These are phyloP conservation scores for Ecliptopera silaceata DNA, from an alignment of 2,888 invertebrate genomes.

Conservation along the genomic window DNA sequence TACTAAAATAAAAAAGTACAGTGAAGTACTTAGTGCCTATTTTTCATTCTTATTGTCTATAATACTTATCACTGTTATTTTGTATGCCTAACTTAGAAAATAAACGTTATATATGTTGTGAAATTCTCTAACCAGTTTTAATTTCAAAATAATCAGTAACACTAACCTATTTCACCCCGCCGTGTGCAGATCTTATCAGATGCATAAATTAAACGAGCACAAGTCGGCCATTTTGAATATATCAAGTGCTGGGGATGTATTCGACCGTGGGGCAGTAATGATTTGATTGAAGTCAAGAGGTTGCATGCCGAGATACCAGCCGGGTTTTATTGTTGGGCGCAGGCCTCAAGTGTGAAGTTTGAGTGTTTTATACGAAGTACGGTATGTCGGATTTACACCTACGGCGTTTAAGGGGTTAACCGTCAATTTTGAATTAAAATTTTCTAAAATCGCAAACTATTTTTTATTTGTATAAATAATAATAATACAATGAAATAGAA, in stretches of 20 bases:
- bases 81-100: too few species aligned
- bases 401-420: conserved; percentile 74
- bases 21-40: too few species aligned
- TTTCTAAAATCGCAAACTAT: neutral
- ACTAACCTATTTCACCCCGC: conserved; percentile 18
- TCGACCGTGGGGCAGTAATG: conserved; percentile 81
- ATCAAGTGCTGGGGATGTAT: conserved; percentile 68
- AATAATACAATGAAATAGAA: neutral
- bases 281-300: conserved; percentile 83
- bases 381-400: conserved; percentile 71
- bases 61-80: too few species aligned
- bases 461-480: conserved; percentile 21
- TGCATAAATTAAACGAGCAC: conserved; percentile 62
- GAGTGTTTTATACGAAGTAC: conserved; percentile 67
- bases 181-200: conserved; percentile 60
- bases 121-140: neutral
- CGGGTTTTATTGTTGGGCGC: conserved; percentile 62
- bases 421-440: conserved; percentile 41
- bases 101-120: neutral
- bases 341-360: conserved; percentile 47
- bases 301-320: conserved; percentile 74
- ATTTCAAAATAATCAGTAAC: conserved; percentile 10
- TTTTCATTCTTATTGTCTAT: too few species aligned
- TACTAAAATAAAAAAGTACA: too few species aligned
- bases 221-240: conserved; percentile 79